Percentiles rank a stretch among this genome's conserved stretches.
Conservation (phyloP, 2,113 vertebrate species). For the Dryoscopus gambensis region DNA sequence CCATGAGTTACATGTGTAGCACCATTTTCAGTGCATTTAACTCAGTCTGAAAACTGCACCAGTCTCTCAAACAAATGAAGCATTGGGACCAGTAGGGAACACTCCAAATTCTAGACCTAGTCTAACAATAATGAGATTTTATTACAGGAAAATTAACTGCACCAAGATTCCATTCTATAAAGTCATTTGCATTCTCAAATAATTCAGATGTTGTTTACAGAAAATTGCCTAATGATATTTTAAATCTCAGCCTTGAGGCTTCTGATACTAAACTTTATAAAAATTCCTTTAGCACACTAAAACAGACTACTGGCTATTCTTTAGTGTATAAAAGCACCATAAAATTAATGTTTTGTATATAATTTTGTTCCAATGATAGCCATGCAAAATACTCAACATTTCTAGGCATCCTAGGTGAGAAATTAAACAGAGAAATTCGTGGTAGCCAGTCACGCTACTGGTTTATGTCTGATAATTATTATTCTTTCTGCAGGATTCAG, state of each 20-base stretch:
- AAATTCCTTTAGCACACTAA: background rate
- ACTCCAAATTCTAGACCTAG: background rate
- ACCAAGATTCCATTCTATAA: background rate
- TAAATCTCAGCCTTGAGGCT: background rate
- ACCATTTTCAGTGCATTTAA: background rate
- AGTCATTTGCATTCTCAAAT: background rate
- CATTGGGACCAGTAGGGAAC: background rate
- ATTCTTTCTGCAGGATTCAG: background rate
- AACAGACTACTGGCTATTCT: background rate
- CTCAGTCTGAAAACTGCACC: background rate
- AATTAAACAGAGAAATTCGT: background rate
- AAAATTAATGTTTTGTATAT: background rate
- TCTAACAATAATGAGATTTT: background rate
- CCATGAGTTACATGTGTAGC: background rate
- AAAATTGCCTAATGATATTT: background rate
- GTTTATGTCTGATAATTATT: background rate
- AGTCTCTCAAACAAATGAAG: background rate
- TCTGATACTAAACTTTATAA: background rate
- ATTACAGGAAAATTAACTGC: background rate
- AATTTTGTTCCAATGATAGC: background rate
- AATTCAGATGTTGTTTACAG: background rate
- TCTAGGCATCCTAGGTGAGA: background rate
- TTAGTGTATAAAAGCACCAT: background rate
- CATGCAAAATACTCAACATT: background rate
- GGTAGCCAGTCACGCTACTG: background rate